Evolutionary conservation across 2,113 vertebrate species (phyloP).

Genomic region (Lampris megalopsis): DNA sequence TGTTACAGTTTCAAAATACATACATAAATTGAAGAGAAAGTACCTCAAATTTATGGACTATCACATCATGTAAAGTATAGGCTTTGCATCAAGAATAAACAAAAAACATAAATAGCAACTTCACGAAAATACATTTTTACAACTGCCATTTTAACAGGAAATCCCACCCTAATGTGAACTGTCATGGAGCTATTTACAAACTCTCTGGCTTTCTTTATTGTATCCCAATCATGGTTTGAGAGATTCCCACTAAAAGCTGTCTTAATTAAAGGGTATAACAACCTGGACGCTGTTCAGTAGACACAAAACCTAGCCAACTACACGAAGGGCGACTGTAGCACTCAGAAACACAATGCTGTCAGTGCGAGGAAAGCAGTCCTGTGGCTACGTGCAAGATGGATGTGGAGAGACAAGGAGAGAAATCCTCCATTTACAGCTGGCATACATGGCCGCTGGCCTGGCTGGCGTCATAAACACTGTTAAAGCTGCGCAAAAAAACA

Average conservation of each 20-base stretch:
- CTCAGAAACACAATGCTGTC: constrained; percentile 74
- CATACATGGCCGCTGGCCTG: constrained; percentile 58
- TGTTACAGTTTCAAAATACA: background rate
- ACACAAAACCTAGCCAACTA: constrained; percentile 76
- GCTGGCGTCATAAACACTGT: constrained; percentile 47
- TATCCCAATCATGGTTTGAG: constrained; percentile 73
- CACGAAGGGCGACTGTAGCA: constrained; percentile 65
- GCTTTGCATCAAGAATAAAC: background rate
- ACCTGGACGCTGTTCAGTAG: constrained; percentile 69
- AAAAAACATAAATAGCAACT: constrained; percentile 18
- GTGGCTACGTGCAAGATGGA: constrained; percentile 49
- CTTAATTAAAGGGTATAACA: constrained; percentile 78
- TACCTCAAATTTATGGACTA: constrained; percentile 10
- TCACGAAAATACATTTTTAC: constrained; percentile 44
- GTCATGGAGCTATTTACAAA: constrained; percentile 64
- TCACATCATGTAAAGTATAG: background rate
- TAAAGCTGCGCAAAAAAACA: constrained; percentile 72
- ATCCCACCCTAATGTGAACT: constrained; percentile 54
- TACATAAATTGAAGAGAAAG: background rate
- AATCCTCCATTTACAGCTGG: constrained; percentile 76
- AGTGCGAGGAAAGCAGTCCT: constrained; percentile 56
- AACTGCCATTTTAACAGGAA: constrained; percentile 32
- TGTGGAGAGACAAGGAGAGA: constrained; percentile 70
- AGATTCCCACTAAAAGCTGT: constrained; percentile 74
- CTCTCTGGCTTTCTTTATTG: constrained; percentile 75